A percentile compares a stretch with the other conserved stretches of the same genome.
Conservation (phyloP, 1,140 invertebrate species). For the Heliconius hewitsoni region DNA sequence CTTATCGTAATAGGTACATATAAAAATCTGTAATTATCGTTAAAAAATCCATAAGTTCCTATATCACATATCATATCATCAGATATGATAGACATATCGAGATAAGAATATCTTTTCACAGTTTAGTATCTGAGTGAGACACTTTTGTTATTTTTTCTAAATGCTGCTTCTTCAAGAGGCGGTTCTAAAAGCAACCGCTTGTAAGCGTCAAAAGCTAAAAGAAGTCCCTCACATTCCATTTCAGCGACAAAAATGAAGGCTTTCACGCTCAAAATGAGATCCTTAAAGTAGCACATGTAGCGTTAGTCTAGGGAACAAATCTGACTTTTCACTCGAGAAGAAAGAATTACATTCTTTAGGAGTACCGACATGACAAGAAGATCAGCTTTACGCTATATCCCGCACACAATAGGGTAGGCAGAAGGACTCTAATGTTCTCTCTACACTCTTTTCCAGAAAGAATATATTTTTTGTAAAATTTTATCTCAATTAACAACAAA, state of each 20-base stretch:
- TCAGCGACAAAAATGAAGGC: conserved; percentile 55
- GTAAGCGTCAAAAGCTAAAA: conserved; percentile 60
- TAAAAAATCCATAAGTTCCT: background rate
- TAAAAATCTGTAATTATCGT: background rate
- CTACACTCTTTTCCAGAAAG: too few relatives aligned
- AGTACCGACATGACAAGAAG: background rate
- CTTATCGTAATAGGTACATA: background rate
- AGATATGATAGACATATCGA: background rate
- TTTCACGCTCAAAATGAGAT: conserved; percentile 69
- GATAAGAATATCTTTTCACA: conserved; percentile 13
- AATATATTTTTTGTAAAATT: too few relatives aligned
- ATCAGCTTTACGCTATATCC: too few relatives aligned
- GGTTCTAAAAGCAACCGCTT: conserved; percentile 30
- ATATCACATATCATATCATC: background rate
- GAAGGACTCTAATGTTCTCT: too few relatives aligned
- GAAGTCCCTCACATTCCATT: conserved; percentile 55
- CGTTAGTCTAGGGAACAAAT: background rate
- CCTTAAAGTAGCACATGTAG: conserved; percentile 14
- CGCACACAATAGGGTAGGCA: too few relatives aligned
- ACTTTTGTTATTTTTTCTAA: conserved; percentile 25
- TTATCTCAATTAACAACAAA: too few relatives aligned
- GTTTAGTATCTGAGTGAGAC: conserved; percentile 17
- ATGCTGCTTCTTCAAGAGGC: conserved; percentile 24
- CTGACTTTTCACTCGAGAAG: background rate
- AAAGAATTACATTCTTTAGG: background rate